Evolutionary conservation across 2,113 vertebrate species (phyloP).

Genomic region (Conger conger): DNA sequence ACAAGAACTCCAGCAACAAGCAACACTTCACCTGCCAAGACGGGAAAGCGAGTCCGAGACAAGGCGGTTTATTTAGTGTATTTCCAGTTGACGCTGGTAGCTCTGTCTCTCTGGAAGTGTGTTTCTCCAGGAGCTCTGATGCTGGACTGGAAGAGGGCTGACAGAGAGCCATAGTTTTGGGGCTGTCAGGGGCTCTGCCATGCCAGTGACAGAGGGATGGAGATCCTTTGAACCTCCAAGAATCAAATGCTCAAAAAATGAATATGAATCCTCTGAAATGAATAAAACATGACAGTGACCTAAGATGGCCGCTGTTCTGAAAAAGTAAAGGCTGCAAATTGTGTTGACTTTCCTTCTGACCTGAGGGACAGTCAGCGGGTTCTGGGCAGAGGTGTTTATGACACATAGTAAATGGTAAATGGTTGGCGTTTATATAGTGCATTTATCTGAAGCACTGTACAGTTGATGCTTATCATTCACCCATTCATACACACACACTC

Average conservation of each 20-base stretch:
- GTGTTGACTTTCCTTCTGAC: not conserved
- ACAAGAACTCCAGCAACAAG: not conserved
- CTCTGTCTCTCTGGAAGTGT: not conserved
- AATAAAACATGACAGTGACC: not conserved
- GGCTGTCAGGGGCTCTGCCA: not conserved
- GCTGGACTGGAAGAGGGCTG: not conserved
- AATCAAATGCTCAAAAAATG: not conserved
- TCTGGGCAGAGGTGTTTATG: not conserved
- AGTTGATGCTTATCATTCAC: no score
- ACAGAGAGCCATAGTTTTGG: not conserved
- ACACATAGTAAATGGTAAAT: no score
- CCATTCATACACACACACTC: no score
- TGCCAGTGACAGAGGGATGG: not conserved
- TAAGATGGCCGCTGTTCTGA: not conserved
- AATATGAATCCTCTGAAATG: not conserved
- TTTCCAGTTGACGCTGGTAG: slow-evolving; percentile 17
- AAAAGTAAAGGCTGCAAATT: not conserved
- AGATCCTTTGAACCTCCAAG: not conserved
- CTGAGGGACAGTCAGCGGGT: not conserved
- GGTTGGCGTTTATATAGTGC: no score
- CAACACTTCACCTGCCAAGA: slow-evolving; percentile 16
- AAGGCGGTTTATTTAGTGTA: slow-evolving; percentile 3
- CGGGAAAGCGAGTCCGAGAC: not conserved
- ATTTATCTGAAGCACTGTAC: no score
- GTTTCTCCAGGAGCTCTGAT: slow-evolving; percentile 33